Conservation (phyloP, 2,113 vertebrate genomes). For the Redunca redunca region DNA sequence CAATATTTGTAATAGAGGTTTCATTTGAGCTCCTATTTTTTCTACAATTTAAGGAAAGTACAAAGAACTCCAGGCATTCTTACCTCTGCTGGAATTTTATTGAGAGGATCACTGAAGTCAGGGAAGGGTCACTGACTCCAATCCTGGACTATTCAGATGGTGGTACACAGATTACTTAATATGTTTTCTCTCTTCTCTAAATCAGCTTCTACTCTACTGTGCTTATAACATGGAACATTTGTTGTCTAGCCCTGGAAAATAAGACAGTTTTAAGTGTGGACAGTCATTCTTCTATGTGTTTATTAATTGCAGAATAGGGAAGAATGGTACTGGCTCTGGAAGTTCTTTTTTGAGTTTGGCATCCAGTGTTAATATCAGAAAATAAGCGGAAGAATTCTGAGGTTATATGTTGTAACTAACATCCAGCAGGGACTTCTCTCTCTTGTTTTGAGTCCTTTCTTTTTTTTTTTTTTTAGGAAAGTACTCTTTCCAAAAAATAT, state of each 20-base stretch:
- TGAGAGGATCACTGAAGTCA: not conserved
- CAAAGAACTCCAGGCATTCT: constrained; percentile 44
- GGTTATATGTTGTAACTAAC: not conserved
- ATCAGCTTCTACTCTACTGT: not conserved
- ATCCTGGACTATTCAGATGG: not conserved
- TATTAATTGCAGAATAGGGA: not conserved
- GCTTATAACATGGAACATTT: not conserved
- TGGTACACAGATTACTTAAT: not conserved
- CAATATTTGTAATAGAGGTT: constrained; percentile 63
- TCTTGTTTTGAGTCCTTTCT: not conserved
- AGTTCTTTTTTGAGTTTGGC: not conserved
- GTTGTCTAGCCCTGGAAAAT: not conserved
- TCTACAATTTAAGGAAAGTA: constrained; percentile 57
- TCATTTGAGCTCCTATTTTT: constrained; percentile 52
- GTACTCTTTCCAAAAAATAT: not conserved
- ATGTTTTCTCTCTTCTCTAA: not conserved
- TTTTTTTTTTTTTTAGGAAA: not conserved
- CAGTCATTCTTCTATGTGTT: not conserved
- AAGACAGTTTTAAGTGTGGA: not conserved
- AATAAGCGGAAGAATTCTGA: not conserved
- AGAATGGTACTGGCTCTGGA: not conserved
- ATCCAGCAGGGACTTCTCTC: not conserved
- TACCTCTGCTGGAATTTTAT: constrained; percentile 33
- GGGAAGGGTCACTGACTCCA: not conserved
- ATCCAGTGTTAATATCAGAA: not conserved